Percentiles rank a stretch among this genome's conserved stretches.
Conservation (phyloP, 2,888 invertebrate genomes). For the Cheilosia variabilis region DNA sequence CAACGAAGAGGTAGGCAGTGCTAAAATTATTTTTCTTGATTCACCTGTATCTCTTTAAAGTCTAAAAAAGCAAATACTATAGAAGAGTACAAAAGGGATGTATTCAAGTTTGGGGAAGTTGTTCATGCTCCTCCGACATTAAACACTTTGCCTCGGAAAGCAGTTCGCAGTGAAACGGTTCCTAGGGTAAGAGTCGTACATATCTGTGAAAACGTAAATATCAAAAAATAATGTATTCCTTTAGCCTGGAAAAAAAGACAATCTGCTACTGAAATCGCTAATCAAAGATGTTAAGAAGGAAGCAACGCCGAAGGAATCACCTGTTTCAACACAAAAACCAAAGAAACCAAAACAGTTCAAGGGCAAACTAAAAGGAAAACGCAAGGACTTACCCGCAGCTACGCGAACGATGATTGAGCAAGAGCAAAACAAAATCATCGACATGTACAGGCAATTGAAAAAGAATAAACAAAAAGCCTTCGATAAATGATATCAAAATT, state of each 20-base stretch:
- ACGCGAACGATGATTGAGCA: slow-evolving; percentile 86
- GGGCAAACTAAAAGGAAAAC: slow-evolving; percentile 85
- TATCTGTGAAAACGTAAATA: not conserved
- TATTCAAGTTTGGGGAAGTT: slow-evolving; percentile 90
- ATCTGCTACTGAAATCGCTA: slow-evolving; percentile 86
- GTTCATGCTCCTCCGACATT: slow-evolving; percentile 90
- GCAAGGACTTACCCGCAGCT: slow-evolving; percentile 86
- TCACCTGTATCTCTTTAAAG: slow-evolving; percentile 16
- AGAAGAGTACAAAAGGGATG: slow-evolving; percentile 86
- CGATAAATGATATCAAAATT: not conserved
- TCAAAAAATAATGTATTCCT: slow-evolving; percentile 72
- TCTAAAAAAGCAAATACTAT: slow-evolving; percentile 77
- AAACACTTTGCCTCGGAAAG: slow-evolving; percentile 84
- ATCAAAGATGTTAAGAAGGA: slow-evolving; percentile 79
- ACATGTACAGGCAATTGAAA: slow-evolving; percentile 86
- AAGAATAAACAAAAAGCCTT: slow-evolving; percentile 78
- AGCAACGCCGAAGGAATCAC: not conserved
- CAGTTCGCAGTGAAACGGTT: slow-evolving; percentile 81
- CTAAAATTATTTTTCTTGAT: not conserved
- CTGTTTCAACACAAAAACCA: slow-evolving; percentile 11
- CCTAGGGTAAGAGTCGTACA: slow-evolving; percentile 82
- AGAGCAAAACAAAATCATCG: slow-evolving; percentile 86
- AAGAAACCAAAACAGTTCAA: slow-evolving; percentile 72
- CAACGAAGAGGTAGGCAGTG: slow-evolving; percentile 77
- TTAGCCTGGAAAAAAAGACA: slow-evolving; percentile 87